Evolutionary conservation across 2,888 invertebrate genomes (phyloP).

Genomic region (Hipparchia sbordonii): DNA sequence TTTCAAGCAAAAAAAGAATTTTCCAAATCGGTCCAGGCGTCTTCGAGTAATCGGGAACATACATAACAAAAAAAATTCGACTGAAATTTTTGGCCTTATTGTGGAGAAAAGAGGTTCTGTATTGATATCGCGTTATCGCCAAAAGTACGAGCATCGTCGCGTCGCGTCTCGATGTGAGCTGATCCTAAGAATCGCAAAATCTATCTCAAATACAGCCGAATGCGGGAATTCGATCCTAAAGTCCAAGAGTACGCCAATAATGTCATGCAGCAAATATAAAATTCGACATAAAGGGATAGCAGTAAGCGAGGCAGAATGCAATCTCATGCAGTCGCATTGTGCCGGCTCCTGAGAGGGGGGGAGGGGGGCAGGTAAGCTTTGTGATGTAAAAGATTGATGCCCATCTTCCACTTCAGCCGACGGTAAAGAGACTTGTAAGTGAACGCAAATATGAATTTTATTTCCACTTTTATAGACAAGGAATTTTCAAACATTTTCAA

Average conservation of each 20-base stretch:
- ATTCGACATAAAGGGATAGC: constrained; percentile 34
- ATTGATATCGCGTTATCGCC: too few species aligned
- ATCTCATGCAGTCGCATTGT: constrained; percentile 53
- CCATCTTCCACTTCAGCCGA: constrained; percentile 47
- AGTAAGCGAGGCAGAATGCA: constrained; percentile 33
- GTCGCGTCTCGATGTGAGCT: too few species aligned
- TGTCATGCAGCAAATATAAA: constrained; percentile 30
- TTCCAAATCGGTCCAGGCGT: too few species aligned
- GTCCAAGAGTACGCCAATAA: constrained; percentile 22
- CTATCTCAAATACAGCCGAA: too few species aligned
- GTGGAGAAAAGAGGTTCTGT: too few species aligned
- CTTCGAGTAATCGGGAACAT: too few species aligned
- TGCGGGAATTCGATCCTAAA: constrained; percentile 3
- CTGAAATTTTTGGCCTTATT: too few species aligned
- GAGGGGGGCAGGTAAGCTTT: constrained; percentile 47
- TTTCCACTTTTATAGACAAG: not conserved
- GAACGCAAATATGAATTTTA: constrained; percentile 24
- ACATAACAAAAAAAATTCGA: too few species aligned
- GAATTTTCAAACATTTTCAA: constrained; percentile 6
- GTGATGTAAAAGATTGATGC: constrained; percentile 68
- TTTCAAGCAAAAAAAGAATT: too few species aligned
- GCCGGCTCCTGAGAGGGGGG: constrained; percentile 14
- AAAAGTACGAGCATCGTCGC: too few species aligned
- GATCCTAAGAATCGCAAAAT: not conserved
- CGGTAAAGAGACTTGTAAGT: constrained; percentile 23